Evolutionary conservation across 2,113 vertebrate species (phyloP).

Genomic region (Dasyornis broadbenti): DNA sequence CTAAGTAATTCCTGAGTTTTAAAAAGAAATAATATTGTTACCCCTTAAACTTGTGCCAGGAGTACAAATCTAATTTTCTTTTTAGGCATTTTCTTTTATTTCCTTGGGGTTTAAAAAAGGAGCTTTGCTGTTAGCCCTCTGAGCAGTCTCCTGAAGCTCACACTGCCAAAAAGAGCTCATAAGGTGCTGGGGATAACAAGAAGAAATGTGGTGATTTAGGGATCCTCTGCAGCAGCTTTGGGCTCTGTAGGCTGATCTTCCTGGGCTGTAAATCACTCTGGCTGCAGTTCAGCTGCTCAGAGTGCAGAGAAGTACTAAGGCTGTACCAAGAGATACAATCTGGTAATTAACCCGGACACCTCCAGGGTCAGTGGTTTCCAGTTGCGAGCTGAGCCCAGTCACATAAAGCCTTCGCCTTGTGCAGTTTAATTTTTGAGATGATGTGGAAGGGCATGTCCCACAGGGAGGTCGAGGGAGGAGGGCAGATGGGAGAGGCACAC

Average conservation of each 20-base stretch:
- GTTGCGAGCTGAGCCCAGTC: background rate
- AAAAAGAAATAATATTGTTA: background rate
- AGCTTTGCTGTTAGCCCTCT: background rate
- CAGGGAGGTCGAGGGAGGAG: background rate
- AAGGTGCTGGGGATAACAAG: background rate
- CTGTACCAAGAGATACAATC: background rate
- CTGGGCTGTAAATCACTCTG: background rate
- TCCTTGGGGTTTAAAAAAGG: conserved; percentile 5
- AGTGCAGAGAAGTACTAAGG: background rate
- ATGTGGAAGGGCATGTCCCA: background rate
- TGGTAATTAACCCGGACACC: background rate
- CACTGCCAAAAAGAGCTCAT: background rate
- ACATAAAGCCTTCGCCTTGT: background rate
- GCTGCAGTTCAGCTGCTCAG: background rate
- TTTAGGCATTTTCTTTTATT: background rate
- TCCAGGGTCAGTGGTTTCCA: background rate
- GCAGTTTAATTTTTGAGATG: background rate
- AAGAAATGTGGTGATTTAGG: background rate
- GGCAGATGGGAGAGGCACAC: background rate
- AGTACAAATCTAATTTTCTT: background rate
- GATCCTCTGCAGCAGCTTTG: background rate
- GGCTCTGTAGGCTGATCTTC: background rate
- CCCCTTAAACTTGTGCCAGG: background rate
- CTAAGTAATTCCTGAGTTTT: conserved; percentile 12
- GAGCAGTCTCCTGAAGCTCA: background rate